Evolutionary conservation across 2,888 invertebrate genomes (phyloP).

Genomic region (Pherbina coryleti): DNA sequence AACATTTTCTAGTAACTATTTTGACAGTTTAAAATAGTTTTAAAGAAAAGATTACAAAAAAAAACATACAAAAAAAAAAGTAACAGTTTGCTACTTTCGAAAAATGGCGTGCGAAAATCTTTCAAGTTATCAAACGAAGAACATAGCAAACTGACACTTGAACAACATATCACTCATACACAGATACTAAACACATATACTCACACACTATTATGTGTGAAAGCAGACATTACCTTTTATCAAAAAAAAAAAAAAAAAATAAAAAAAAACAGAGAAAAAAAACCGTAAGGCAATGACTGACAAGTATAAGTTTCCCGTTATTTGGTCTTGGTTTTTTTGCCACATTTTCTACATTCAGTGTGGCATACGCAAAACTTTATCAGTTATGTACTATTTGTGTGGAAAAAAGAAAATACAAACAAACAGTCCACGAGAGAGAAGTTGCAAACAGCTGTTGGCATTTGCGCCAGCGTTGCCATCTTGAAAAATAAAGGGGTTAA

Average conservation of each 20-base stretch:
- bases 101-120: slow-evolving; percentile 30
- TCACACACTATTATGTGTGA: neutral
- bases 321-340: neutral
- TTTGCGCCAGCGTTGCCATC: neutral
- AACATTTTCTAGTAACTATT: slow-evolving; percentile 10
- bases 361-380: slow-evolving; percentile 33
- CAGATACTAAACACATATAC: neutral
- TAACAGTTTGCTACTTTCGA: neutral
- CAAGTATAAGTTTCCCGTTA: neutral
- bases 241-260: no score
- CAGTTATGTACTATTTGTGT: neutral
- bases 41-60: neutral
- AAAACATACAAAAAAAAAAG: neutral
- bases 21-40: slow-evolving; percentile 20
- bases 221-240: neutral
- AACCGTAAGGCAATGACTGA: neutral
- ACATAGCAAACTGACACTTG: slow-evolving; percentile 18
- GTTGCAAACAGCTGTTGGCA: slow-evolving; percentile 23
- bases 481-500: neutral
- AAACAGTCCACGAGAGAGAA: neutral
- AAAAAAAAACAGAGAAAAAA: neutral
- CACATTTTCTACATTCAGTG: slow-evolving; percentile 6
- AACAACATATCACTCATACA: slow-evolving; percentile 20
- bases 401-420: neutral
- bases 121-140: slow-evolving; percentile 21